These are phyloP conservation scores for Agriopis aurantiaria DNA, from an alignment of 2,888 invertebrate genomes.

Conservation along the genomic window DNA sequence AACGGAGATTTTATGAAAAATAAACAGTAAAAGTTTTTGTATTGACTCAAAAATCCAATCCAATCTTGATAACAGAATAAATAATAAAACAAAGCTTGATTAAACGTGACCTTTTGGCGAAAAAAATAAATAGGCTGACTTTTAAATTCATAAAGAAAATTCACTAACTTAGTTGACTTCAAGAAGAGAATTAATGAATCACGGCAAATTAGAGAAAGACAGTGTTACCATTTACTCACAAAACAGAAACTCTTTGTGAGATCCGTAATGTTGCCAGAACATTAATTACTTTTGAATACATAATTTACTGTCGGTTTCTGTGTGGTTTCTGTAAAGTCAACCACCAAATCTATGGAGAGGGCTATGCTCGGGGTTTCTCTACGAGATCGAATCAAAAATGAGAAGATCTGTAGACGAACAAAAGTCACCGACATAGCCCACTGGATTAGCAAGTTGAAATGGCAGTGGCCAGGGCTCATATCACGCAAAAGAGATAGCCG, in stretches of 20 bases:
- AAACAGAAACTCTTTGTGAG: no score
- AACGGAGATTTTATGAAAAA: constrained; percentile 12
- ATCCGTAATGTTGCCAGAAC: no score
- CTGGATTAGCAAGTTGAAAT: no score
- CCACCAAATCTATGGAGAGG: no score
- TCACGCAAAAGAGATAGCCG: no score
- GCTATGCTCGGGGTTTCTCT: no score
- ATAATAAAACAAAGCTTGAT: constrained; percentile 2
- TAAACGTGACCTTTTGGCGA: constrained; percentile 9
- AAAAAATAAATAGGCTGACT: not conserved
- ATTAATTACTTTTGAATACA: not conserved
- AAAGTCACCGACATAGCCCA: no score
- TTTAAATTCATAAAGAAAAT: not conserved
- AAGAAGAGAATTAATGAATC: not conserved
- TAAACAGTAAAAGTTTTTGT: constrained; percentile 11
- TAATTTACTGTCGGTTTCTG: not conserved
- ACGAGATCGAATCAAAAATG: no score
- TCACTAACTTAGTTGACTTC: not conserved
- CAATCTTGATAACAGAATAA: constrained; percentile 5
- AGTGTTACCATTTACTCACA: not conserved
- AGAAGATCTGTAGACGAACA: no score
- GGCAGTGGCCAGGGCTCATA: no score
- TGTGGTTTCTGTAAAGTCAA: not conserved
- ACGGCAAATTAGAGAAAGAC: not conserved
- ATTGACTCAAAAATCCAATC: constrained; percentile 11